A percentile compares a stretch with the other conserved stretches of the same genome.
Evolutionary conservation across 2,113 vertebrate species (phyloP).

Genomic region (Halichoeres trimaculatus): DNA sequence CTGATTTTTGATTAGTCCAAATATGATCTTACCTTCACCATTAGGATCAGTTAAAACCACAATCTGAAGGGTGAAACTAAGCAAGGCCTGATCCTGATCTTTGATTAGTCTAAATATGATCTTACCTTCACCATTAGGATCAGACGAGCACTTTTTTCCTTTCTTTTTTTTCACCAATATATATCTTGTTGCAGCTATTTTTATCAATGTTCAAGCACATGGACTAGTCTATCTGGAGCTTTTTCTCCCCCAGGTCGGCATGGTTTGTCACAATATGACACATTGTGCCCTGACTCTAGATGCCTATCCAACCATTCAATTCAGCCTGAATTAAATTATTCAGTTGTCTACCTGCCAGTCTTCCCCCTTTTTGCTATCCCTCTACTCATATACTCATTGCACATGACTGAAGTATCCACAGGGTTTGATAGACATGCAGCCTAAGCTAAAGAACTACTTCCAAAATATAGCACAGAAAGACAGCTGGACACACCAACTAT

Average conservation of each 20-base stretch:
- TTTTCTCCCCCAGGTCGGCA: background rate
- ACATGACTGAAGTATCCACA: background rate
- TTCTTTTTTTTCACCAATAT: background rate
- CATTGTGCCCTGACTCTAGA: background rate
- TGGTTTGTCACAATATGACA: background rate
- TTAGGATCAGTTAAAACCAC: too few species aligned
- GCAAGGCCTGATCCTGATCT: too few species aligned
- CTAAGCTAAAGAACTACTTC: too few species aligned
- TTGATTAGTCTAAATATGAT: too few species aligned
- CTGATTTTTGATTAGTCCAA: too few species aligned
- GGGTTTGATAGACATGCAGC: background rate
- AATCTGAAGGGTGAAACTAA: too few species aligned
- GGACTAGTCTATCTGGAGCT: too few species aligned
- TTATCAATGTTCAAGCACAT: background rate
- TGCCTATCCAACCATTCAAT: background rate
- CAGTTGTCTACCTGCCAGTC: background rate
- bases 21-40: too few species aligned
- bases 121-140: too few species aligned
- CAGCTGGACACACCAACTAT: background rate
- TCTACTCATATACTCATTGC: background rate
- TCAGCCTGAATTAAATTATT: background rate
- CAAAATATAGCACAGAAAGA: background rate
- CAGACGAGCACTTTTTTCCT: too few species aligned
- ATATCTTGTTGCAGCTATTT: background rate
- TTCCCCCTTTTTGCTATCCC: background rate